Percentiles rank a stretch among this genome's conserved stretches.
These are phyloP conservation scores for Dasysyrphus albostriatus DNA, from an alignment of 2,888 invertebrate genomes.

Conservation along the genomic window DNA sequence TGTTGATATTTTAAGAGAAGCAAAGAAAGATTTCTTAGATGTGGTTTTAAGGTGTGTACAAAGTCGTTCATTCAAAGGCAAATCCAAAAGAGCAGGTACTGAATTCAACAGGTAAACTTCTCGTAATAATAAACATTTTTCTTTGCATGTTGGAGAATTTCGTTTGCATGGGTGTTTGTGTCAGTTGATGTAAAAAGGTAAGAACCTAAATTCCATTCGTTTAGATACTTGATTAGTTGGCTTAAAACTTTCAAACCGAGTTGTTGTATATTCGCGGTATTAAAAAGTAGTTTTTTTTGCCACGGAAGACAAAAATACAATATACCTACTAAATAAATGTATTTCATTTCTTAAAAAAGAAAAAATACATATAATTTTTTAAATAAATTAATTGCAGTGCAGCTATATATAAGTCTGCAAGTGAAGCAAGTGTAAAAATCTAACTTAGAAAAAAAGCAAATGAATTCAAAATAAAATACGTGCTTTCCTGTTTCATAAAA, in stretches of 20 bases:
- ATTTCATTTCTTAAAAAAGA: background rate
- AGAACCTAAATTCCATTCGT: slow-evolving; percentile 75
- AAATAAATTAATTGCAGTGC: background rate
- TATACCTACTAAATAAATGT: background rate
- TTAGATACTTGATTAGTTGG: slow-evolving; percentile 77
- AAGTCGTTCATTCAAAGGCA: background rate
- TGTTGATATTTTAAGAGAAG: slow-evolving; percentile 52
- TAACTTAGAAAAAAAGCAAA: slow-evolving; percentile 48
- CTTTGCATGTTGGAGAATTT: slow-evolving; percentile 51
- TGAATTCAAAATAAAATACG: slow-evolving; percentile 59
- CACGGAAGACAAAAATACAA: slow-evolving; percentile 44
- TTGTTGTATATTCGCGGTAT: slow-evolving; percentile 66
- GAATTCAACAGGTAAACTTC: slow-evolving; percentile 63
- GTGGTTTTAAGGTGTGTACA: slow-evolving; percentile 65
- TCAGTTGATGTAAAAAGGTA: slow-evolving; percentile 50
- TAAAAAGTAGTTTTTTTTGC: slow-evolving; percentile 42
- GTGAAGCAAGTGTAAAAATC: slow-evolving; percentile 40
- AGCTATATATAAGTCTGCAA: slow-evolving; percentile 15
- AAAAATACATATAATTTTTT: background rate
- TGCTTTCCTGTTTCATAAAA: slow-evolving; percentile 66
- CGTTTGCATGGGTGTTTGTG: slow-evolving; percentile 62
- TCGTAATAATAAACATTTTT: slow-evolving; percentile 65
- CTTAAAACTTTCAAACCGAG: slow-evolving; percentile 76
- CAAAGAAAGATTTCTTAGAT: slow-evolving; percentile 21
- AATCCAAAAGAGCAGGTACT: slow-evolving; percentile 60